Evolutionary conservation across 2,888 invertebrate genomes (phyloP), one percentile per base, ranked within the genome.

Genomic region (Synergus gifuensis): DNA sequence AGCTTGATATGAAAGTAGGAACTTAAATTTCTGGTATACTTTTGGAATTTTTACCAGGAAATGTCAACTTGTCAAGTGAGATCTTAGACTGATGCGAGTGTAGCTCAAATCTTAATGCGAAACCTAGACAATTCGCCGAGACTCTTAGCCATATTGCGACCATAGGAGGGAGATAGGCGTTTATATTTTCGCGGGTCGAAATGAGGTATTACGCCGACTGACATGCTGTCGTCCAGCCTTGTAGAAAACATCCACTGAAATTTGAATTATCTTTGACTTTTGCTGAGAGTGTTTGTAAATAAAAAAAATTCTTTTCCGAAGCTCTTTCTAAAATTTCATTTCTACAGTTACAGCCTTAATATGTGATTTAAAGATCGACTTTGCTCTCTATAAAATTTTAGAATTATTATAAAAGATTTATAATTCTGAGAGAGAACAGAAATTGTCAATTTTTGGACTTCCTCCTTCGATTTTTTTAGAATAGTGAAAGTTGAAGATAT

Each of bases 131-230:
- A 69, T 69, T 82, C 78, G 81, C 82, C 77, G 80, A 78, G 82
- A 80, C 81, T 82, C 80, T 83, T 76, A 82, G 81, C 83, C 83
- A 83, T 83, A 81, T 42, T 79, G 78, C 76, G 82, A 80, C 78
- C 82, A 78, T 82, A 77, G 82, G 80, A 81, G 82, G 82, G 80
- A 81, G 82, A 82, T 77, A 77, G 76, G 80, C 84, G 84, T 82
- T 83, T 69, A 69, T 84, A 81, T 84, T 84, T 84, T 84, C 84
- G 83, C 84, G 81, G 84, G 84, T 81, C 84, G 84, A 84, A 84
- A 83, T 82, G 79, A 80, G 77, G 46, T 64, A 69, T 79, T 76
- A 77, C 79, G 69, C 79, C 77, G 69, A 79, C 77, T 69, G 69
- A 79, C 54, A 9, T 73, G 73, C 73, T n/a, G 36, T 73, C 73